A percentile compares a stretch with the other conserved stretches of the same genome.
Conservation (phyloP, 2,113 vertebrate genomes). For the Dicrurus megarhynchus region DNA sequence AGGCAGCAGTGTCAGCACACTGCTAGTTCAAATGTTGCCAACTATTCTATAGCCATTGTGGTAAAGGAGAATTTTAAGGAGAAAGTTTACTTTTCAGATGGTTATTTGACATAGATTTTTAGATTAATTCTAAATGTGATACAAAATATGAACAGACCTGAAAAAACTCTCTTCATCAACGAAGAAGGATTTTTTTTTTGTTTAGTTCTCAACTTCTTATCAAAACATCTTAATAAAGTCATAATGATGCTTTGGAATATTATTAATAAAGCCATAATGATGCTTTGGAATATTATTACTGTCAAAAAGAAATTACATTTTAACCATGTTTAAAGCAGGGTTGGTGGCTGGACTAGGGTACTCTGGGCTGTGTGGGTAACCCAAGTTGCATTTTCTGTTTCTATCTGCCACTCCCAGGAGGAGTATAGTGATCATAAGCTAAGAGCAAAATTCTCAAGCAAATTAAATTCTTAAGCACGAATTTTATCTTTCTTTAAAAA, state of each 20-base stretch:
- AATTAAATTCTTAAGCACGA: background rate
- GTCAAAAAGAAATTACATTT: background rate
- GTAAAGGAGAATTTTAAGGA: background rate
- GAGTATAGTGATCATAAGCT: background rate
- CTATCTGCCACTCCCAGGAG: background rate
- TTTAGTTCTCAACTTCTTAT: background rate
- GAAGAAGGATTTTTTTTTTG: background rate
- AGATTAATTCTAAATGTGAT: background rate
- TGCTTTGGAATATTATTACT: background rate
- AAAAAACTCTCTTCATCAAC: background rate
- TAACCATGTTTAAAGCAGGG: background rate
- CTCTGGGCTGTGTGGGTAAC: background rate
- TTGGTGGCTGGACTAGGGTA: background rate
- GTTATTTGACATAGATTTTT: background rate
- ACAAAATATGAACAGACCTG: background rate
- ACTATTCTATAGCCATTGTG: background rate
- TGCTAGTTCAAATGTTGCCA: background rate
- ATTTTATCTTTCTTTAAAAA: background rate
- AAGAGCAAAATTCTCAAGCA: background rate
- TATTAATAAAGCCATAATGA: background rate
- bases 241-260: background rate
- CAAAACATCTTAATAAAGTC: background rate
- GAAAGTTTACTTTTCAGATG: background rate
- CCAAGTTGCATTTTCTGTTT: background rate
- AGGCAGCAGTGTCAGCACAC: background rate